Evolutionary conservation across 2,113 vertebrate genomes (phyloP).

Genomic region (Nibea coibor): DNA sequence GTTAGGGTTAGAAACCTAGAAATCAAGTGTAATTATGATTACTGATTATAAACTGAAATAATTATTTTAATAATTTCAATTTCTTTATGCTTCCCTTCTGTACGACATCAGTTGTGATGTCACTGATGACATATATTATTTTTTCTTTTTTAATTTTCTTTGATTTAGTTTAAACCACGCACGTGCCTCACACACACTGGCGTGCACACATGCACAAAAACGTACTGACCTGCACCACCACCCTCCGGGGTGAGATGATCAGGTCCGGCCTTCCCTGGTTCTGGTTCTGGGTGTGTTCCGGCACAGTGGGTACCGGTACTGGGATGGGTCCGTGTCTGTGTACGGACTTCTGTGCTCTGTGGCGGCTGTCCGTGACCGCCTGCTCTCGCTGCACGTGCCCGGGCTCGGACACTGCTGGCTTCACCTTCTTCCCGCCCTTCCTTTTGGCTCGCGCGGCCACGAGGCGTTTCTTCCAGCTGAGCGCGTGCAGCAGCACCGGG

Average conservation of each 20-base stretch:
- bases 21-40: too few relatives aligned
- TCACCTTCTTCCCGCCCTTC: conserved; percentile 93
- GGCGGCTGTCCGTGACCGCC: conserved; percentile 58
- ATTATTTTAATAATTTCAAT: too few relatives aligned
- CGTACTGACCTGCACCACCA: conserved; percentile 82
- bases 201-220: too few relatives aligned
- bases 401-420: conserved; percentile 70
- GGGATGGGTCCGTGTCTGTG: conserved; percentile 78
- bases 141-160: too few relatives aligned
- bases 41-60: too few relatives aligned
- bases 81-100: too few relatives aligned
- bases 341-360: conserved; percentile 48
- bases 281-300: conserved; percentile 68
- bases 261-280: conserved; percentile 66
- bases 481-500: conserved; percentile 89
- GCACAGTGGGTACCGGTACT: conserved; percentile 82
- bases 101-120: too few relatives aligned
- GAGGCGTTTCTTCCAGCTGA: conserved; percentile 93
- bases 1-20: too few relatives aligned
- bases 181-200: too few relatives aligned
- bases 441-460: conserved; percentile 89
- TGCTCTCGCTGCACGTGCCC: conserved; percentile 71
- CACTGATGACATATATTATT: too few relatives aligned
- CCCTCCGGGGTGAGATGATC: conserved; percentile 88
- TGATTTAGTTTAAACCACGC: too few relatives aligned